Conservation (phyloP, 2,888 invertebrate genomes). For the Sphaerophoria rueppellii region DNA sequence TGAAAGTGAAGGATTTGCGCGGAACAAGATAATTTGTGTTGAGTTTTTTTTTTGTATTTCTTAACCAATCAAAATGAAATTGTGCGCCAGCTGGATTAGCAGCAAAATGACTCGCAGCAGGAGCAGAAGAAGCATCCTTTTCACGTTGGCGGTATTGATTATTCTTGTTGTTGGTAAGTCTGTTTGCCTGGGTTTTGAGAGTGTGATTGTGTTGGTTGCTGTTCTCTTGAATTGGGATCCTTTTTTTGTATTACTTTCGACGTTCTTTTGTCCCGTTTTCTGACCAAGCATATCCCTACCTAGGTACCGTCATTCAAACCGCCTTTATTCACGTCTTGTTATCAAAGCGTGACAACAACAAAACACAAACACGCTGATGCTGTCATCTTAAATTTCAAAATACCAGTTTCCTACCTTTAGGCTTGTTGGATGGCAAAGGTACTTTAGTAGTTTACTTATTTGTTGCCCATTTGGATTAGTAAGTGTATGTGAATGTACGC, state of each 20-base stretch:
- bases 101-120: constrained; percentile 35
- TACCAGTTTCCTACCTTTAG: constrained; percentile 13
- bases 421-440: neutral
- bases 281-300: constrained; percentile 1
- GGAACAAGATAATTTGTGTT: constrained; percentile 10
- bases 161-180: constrained; percentile 38
- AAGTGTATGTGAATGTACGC: neutral
- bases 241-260: neutral
- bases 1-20: constrained; percentile 27
- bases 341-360: constrained; percentile 48
- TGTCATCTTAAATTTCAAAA: constrained; percentile 31
- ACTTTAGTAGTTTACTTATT: neutral
- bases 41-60: constrained; percentile 1
- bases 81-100: constrained; percentile 9
- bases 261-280: constrained; percentile 30
- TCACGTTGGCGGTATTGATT: constrained; percentile 35
- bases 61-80: constrained; percentile 17
- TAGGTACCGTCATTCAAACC: neutral
- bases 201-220: neutral
- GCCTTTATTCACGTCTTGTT: constrained; percentile 22
- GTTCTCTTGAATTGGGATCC: constrained; percentile 10
- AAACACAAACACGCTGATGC: constrained; percentile 10
- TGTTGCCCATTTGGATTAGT: constrained; percentile 26
- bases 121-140: constrained; percentile 39
- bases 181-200: constrained; percentile 10